phyloP scores from a whole-genome alignment of 2,888 invertebrate genomes.

The Litoditis marina region DNA sequence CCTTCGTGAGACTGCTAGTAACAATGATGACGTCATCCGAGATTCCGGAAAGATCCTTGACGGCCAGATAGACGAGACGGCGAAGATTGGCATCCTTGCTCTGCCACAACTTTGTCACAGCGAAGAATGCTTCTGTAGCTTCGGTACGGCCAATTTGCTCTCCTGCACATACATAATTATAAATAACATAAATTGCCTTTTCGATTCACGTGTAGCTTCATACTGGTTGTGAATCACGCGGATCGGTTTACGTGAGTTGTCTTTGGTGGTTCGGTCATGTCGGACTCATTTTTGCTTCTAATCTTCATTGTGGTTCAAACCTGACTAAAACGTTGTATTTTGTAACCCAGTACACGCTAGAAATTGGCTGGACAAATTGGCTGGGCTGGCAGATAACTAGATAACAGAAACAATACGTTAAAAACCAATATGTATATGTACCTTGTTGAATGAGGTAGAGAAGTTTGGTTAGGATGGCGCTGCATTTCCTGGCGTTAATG shows the following conservation, averaged over 20 bases:
- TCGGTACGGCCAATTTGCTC: slow-evolving; percentile 85
- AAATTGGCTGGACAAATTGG: no score
- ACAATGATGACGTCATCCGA: slow-evolving; percentile 99
- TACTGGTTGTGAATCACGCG: no score
- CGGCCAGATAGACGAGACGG: slow-evolving; percentile 87
- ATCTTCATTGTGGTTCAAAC: no score
- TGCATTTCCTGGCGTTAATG: slow-evolving; percentile 93
- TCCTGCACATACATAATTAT: slow-evolving; percentile 20
- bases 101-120: slow-evolving; percentile 97
- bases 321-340: no score
- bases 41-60: slow-evolving; percentile 82
- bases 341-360: no score
- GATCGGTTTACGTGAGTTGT: no score
- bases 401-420: not conserved
- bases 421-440: not conserved
- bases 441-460: slow-evolving; percentile 88
- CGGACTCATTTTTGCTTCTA: no score
- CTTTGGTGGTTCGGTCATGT: no score
- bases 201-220: no score
- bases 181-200: no score
- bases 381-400: not conserved
- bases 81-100: slow-evolving; percentile 88
- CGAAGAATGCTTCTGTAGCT: slow-evolving; percentile 97
- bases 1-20: slow-evolving; percentile 67
- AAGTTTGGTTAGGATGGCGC: slow-evolving; percentile 89